These are phyloP conservation scores for Drosophila sturtevanti DNA, from an alignment of 1,140 invertebrate species.

Conservation along the genomic window DNA sequence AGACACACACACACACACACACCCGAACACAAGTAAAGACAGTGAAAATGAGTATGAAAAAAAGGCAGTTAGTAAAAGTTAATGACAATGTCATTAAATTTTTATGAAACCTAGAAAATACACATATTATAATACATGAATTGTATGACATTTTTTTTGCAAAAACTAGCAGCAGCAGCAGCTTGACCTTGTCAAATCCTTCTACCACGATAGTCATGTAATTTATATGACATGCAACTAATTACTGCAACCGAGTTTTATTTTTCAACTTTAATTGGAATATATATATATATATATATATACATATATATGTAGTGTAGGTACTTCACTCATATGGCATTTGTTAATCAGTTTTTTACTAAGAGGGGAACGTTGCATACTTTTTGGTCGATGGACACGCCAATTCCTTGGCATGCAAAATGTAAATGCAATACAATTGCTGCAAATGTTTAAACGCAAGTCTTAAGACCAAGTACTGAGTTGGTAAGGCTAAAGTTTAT, in stretches of 20 bases:
- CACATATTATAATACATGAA: neutral
- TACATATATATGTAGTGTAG: neutral
- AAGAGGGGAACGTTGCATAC: slow-evolving; percentile 25
- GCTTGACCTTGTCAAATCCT: slow-evolving; percentile 5
- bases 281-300: neutral
- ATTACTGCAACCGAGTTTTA: slow-evolving; percentile 60
- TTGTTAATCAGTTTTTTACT: slow-evolving; percentile 8
- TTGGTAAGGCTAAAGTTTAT: slow-evolving; percentile 6
- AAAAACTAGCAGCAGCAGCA: neutral
- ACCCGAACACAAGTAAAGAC: too few relatives aligned
- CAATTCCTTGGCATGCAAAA: slow-evolving; percentile 29
- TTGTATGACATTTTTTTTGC: neutral
- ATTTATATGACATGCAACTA: slow-evolving; percentile 65
- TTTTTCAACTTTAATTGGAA: neutral
- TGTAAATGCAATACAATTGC: slow-evolving; percentile 14
- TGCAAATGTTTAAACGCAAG: neutral
- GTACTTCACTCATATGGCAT: neutral
- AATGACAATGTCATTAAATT: slow-evolving; percentile 2
- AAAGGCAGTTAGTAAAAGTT: neutral
- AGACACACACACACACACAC: neutral
- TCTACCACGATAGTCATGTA: slow-evolving; percentile 51
- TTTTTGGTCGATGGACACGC: slow-evolving; percentile 24
- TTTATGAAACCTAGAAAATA: neutral
- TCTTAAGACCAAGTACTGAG: neutral
- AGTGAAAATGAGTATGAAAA: neutral